Base-by-base conservation (phyloP, 2,113 vertebrate genomes). In the Gambusia holbrooki region DNA sequence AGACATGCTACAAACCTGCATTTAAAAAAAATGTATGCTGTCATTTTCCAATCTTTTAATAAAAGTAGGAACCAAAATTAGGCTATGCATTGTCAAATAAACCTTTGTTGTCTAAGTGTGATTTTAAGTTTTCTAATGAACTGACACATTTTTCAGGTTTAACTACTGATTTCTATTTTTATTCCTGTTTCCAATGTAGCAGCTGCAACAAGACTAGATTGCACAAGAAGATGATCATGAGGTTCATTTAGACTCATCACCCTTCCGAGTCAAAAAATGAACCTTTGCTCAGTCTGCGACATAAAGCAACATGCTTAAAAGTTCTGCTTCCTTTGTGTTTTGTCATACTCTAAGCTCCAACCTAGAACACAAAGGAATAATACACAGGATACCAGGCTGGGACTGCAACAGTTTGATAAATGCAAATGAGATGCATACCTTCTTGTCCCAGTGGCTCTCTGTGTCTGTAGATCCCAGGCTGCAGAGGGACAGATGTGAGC, bases 1-100 rank as follows among this genome's bases (percentile, higher is more conserved):
- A 19, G 64, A 25, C 92, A 93, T 94, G 19, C 77, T 90, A 28
- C 5, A 19, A n/a, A 22, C 33, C 65, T 7, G 19, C 17, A 61
- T 54, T 19, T 9, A 69, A 33, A 33, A 13, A 35, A 51, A 64
- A 22, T 4, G 33, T 7, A 33, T 63, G 3, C 22, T 19, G 2
- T 30, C 5, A 15, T 30, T 29, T 71, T 14, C 25, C 42, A 13
- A 4, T 1, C 1, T 3, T 6, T 48, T 67, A 11, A 33, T 35
- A 3, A 54, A 81, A 71, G 17, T 5, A 22, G 19, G 48, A 74
- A 69, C 0, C 42, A 58, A 81, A 70, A 75, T 37, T 25, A 42
- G 3, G 40, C 15, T 1, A 33, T 2, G 2, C 48, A 32, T 25
- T 1, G 37, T 27, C 2, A 68, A 22, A 25, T 17, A 13, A 17